phyloP scores from a whole-genome alignment of 2,888 invertebrate species.

The Lepidochrysops patricia region DNA sequence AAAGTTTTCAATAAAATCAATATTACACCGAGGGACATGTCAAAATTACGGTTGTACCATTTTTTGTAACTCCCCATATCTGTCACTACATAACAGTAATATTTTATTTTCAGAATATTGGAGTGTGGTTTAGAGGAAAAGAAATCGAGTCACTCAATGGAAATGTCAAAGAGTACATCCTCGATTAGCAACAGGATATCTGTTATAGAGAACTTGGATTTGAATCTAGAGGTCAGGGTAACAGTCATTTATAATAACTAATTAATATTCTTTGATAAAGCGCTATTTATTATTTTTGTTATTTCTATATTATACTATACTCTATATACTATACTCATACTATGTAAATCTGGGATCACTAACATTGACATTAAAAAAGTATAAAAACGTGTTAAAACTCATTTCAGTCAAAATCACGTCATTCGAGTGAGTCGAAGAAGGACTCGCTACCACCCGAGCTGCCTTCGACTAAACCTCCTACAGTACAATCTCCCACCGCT shows the following conservation, averaged over 20 bases:
- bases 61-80: too few relatives aligned
- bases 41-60: too few relatives aligned
- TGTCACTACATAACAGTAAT: slow-evolving; percentile 9
- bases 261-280: background rate
- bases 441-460: slow-evolving; percentile 32
- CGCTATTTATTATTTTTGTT: background rate
- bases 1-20: too few relatives aligned
- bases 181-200: slow-evolving; percentile 64
- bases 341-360: too few relatives aligned
- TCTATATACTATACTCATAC: too few relatives aligned
- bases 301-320: too few relatives aligned
- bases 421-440: slow-evolving; percentile 46
- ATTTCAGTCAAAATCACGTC: slow-evolving; percentile 51
- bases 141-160: slow-evolving; percentile 58
- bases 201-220: slow-evolving; percentile 54
- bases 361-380: too few relatives aligned
- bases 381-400: too few relatives aligned
- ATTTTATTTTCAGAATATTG: slow-evolving; percentile 41
- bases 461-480: slow-evolving; percentile 29
- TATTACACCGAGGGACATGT: too few relatives aligned
- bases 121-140: slow-evolving; percentile 63
- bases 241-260: too few relatives aligned
- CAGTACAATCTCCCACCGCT: slow-evolving; percentile 58
- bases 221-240: slow-evolving; percentile 24
- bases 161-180: slow-evolving; percentile 71